A percentile compares a stretch with the other conserved stretches of the same genome.
These are phyloP conservation scores for Atrina japonica DNA, from an alignment of 2,888 invertebrate genomes.

Conservation along the genomic window DNA sequence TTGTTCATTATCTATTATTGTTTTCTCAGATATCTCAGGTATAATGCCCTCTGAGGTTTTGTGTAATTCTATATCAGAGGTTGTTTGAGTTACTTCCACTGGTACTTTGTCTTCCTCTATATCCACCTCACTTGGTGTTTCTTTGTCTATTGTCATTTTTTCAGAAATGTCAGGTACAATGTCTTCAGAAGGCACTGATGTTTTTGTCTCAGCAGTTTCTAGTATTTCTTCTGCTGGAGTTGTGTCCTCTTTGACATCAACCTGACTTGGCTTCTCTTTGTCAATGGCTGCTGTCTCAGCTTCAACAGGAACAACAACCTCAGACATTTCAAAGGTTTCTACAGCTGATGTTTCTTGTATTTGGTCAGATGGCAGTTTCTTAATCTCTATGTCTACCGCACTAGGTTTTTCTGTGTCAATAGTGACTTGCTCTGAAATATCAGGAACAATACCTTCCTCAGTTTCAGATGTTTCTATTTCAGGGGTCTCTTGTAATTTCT, in stretches of 20 bases:
- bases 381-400: not conserved
- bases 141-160: conserved; percentile 26
- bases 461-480: conserved; percentile 10
- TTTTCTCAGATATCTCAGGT: not conserved
- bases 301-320: not conserved
- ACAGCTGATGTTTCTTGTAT: conserved; percentile 5
- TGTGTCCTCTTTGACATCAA: not conserved
- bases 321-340: conserved; percentile 15
- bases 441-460: not conserved
- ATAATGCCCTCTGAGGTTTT: not conserved
- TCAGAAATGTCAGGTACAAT: conserved; percentile 1
- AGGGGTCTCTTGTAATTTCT: not conserved
- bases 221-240: conserved; percentile 34
- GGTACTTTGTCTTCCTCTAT: conserved; percentile 36
- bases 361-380: not conserved
- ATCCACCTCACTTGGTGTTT: conserved; percentile 44
- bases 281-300: conserved; percentile 6
- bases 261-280: conserved; percentile 6
- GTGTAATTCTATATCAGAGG: not conserved
- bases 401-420: not conserved
- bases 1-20: no score
- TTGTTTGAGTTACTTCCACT: conserved; percentile 39
- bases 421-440: not conserved
- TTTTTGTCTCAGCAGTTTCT: conserved; percentile 36
- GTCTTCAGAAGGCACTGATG: not conserved